Evolutionary conservation across 1,140 invertebrate species (phyloP), one percentile per base, ranked within the genome.

Genomic region (Drosophila kikkawai): DNA sequence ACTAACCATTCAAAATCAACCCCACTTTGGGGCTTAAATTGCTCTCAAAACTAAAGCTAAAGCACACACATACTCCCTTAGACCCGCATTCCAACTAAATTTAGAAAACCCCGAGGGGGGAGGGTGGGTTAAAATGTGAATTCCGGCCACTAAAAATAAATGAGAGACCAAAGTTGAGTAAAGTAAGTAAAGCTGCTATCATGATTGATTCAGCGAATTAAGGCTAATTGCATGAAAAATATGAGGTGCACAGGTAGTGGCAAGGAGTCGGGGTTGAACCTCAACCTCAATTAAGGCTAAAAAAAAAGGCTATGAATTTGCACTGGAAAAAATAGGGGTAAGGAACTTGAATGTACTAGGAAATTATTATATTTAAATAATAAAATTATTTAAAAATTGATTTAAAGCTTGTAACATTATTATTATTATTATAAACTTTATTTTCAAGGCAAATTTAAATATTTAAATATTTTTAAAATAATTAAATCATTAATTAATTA

Each of bases 191-290:
- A 29, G 53, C 61, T 22, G 74, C 73, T 87, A 87, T 84, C 85
- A 66, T 88, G 83, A 87, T 87, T 87, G 83, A 87, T 87, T 83
- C 73, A 84, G 63, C 82, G 75, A 82, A 86, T 87, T 88, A 83
- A 69, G 85, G 85, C 84, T 88, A 88, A 88, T 88, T 88, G 84
- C 74, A 84, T 73, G 80, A 88, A 73, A 88, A 88, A 88, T 88
- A 88, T 90, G 84, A 90, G 85, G 47, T 88, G 84, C 80, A 88
- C 78, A 84, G 87, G 79, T 71, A 82, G 50, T 59, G 59, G 67
- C 47, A 41, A n/a, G 26, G 36, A 53, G 34, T 71, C 41, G 51
- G 76, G 80, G 77, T 71, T 77, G 68, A 59, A 73, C 45, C 55
- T 47, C 56, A 59, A 76, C 45, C 55, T 47, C 56, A 69, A 84